phyloP scores from a whole-genome alignment of 1,140 invertebrate genomes.

The Panonychus citri region DNA sequence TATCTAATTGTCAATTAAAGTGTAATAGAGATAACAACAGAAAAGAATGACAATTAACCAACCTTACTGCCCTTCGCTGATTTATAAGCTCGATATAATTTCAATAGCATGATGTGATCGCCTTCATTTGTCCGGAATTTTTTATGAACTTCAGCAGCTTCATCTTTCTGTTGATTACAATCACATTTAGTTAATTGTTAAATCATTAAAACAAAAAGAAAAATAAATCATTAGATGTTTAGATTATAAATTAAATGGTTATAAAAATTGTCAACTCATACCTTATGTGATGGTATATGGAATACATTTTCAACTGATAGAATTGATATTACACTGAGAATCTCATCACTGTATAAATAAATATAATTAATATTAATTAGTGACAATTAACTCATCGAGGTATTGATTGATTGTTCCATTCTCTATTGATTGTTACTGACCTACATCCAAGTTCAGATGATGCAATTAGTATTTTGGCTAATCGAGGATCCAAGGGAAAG shows the following conservation, averaged over 20 bases:
- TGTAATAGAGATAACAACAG: not conserved
- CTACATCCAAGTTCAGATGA: constrained; percentile 53
- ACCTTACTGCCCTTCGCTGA: constrained; percentile 46
- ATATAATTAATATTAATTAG: constrained; percentile 1
- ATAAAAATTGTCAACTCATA: constrained; percentile 10
- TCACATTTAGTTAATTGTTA: too few species aligned
- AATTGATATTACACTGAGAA: constrained; percentile 39
- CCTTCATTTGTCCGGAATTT: constrained; percentile 70
- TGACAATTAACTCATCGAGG: too few species aligned
- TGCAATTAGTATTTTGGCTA: constrained; percentile 54
- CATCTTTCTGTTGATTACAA: constrained; percentile 37
- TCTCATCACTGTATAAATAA: constrained; percentile 41
- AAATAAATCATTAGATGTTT: too few species aligned
- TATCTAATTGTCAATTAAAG: not conserved
- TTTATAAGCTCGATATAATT: constrained; percentile 57
- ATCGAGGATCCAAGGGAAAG: constrained; percentile 76
- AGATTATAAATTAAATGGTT: too few species aligned
- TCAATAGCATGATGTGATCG: constrained; percentile 75
- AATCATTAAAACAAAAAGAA: too few species aligned
- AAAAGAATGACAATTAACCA: constrained; percentile 6
- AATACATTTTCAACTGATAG: constrained; percentile 34
- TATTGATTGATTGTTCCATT: too few species aligned
- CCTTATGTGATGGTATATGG: constrained; percentile 22
- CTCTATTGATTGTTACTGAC: constrained; percentile 21
- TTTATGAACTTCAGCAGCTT: constrained; percentile 37